Conservation (phyloP, 2,888 invertebrate genomes). For the Rhagonycha lutea region DNA sequence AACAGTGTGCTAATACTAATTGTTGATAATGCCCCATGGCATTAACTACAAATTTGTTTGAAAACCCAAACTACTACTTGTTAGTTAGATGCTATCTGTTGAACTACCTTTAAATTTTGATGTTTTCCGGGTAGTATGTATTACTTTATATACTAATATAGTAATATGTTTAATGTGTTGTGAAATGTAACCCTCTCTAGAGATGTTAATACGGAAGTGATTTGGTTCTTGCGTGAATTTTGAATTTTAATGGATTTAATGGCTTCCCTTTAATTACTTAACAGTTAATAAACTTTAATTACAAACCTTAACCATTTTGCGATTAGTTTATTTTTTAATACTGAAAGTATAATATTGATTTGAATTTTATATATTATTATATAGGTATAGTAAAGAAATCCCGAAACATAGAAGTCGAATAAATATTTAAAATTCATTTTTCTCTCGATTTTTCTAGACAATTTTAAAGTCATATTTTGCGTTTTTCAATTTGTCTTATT, state of each 20-base stretch:
- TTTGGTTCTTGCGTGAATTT: not conserved
- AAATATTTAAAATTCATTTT: too few relatives aligned
- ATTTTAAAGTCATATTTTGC: too few relatives aligned
- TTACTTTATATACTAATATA: not conserved
- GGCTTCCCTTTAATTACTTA: not conserved
- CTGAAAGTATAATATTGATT: not conserved
- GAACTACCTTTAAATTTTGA: not conserved
- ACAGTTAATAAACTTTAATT: not conserved
- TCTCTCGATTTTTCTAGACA: too few relatives aligned
- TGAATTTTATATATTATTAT: too few relatives aligned
- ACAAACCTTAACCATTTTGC: not conserved
- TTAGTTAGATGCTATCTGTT: not conserved
- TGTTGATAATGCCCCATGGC: too few relatives aligned
- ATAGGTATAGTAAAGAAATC: too few relatives aligned
- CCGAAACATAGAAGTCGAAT: too few relatives aligned
- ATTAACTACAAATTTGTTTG: not conserved
- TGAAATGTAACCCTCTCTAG: constrained; percentile 2
- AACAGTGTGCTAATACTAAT: too few relatives aligned
- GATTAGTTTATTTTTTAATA: not conserved
- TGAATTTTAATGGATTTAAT: constrained; percentile 1
- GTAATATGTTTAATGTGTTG: constrained; percentile 1
- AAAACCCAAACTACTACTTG: not conserved
- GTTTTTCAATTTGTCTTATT: too few relatives aligned
- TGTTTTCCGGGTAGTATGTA: not conserved
- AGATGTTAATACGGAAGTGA: constrained; percentile 2